Evolutionary conservation across 2,888 invertebrate species (phyloP).

Genomic region (Philereme transversata): DNA sequence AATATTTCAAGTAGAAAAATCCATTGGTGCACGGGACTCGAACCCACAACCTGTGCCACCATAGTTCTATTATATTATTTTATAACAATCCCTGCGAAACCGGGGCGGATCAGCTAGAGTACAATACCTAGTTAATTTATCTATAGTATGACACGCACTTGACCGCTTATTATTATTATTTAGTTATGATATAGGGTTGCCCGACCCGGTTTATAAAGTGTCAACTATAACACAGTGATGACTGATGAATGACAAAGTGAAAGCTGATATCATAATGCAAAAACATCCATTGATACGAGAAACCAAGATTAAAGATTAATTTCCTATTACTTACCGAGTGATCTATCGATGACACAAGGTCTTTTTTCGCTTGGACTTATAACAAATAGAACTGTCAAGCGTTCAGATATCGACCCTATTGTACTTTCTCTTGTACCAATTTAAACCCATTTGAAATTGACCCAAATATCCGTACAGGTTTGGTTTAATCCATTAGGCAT

Average conservation of each 20-base stretch:
- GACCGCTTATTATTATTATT: too few species aligned
- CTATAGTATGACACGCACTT: too few species aligned
- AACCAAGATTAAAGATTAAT: slow-evolving; percentile 40
- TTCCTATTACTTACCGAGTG: background rate
- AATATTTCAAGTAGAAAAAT: too few species aligned
- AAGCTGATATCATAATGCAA: slow-evolving; percentile 53
- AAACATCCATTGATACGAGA: slow-evolving; percentile 43
- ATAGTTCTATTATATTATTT: too few species aligned
- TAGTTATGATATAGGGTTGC: too few species aligned
- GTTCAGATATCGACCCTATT: slow-evolving; percentile 33
- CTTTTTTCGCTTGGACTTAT: slow-evolving; percentile 14
- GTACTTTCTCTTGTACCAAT: slow-evolving; percentile 32
- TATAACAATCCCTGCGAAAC: too few species aligned
- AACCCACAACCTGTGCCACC: too few species aligned
- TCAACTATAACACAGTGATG: slow-evolving; percentile 48
- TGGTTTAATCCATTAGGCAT: slow-evolving; percentile 32
- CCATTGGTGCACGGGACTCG: too few species aligned
- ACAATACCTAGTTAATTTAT: too few species aligned
- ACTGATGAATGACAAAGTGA: slow-evolving; percentile 45
- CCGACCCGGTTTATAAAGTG: slow-evolving; percentile 41
- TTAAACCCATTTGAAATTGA: slow-evolving; percentile 44
- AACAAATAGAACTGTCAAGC: slow-evolving; percentile 30
- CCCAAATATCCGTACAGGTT: slow-evolving; percentile 49
- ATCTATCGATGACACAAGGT: slow-evolving; percentile 13
- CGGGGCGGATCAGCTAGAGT: too few species aligned